phyloP scores from a whole-genome alignment of 2,113 vertebrate genomes.

The Callospermophilus lateralis region DNA sequence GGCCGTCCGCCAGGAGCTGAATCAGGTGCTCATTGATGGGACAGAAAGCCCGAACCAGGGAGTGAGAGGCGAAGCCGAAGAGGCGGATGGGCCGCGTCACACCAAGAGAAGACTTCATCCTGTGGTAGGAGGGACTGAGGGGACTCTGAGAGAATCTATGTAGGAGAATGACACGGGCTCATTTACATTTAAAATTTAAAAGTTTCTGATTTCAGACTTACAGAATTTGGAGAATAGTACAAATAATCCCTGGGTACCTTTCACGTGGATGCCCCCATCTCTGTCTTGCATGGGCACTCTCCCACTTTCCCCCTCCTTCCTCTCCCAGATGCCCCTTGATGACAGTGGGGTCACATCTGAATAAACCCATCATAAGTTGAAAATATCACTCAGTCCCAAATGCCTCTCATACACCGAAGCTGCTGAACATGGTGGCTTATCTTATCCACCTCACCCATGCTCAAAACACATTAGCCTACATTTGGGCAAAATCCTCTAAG shows the following conservation, averaged over 20 bases:
- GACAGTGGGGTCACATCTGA: background rate
- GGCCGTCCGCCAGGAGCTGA: background rate
- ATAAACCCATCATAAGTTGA: background rate
- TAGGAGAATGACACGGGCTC: background rate
- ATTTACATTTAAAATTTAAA: slow-evolving; percentile 13
- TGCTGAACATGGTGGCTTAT: background rate
- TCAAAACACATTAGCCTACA: background rate
- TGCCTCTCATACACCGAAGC: background rate
- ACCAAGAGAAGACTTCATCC: background rate
- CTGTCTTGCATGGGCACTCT: too few relatives aligned
- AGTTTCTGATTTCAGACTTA: slow-evolving; percentile 31
- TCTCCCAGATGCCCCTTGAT: background rate
- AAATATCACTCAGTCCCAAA: background rate
- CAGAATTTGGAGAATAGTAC: slow-evolving; percentile 10
- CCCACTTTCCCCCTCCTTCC: background rate
- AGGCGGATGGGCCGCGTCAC: background rate
- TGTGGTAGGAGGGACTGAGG: background rate
- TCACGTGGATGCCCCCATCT: too few relatives aligned
- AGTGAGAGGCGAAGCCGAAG: background rate
- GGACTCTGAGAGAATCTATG: background rate
- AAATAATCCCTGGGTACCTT: background rate
- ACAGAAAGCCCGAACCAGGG: background rate
- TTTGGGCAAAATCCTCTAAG: background rate
- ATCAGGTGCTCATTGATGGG: background rate
- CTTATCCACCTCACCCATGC: background rate